Conservation (phyloP, 1,140 invertebrate genomes). For the Maniola jurtina region DNA sequence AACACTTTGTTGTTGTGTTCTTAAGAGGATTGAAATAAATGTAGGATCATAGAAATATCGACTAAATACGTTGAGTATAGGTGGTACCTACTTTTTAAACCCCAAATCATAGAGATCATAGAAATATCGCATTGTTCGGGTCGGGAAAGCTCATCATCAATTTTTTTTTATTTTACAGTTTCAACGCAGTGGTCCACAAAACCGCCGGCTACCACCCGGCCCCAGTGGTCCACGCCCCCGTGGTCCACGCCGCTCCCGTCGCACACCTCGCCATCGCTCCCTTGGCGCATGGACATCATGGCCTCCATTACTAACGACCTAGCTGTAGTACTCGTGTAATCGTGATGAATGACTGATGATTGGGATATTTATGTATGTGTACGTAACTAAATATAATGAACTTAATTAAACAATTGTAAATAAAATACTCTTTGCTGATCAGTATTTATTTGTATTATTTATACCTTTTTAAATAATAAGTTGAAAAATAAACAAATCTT, state of each 20-base stretch:
- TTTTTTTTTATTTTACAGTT: slow-evolving; percentile 53
- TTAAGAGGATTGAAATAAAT: too few relatives aligned
- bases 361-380: slow-evolving; percentile 76
- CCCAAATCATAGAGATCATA: too few relatives aligned
- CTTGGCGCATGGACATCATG: slow-evolving; percentile 65
- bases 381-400: slow-evolving; percentile 56
- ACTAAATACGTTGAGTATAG: too few relatives aligned
- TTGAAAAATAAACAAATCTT: too few relatives aligned
- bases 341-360: slow-evolving; percentile 66
- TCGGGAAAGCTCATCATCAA: background rate
- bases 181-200: slow-evolving; percentile 78
- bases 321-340: slow-evolving; percentile 49
- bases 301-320: slow-evolving; percentile 63
- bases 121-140: background rate
- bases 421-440: slow-evolving; percentile 72
- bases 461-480: background rate
- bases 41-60: too few relatives aligned
- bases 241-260: slow-evolving; percentile 45
- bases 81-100: too few relatives aligned
- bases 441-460: slow-evolving; percentile 40
- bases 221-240: slow-evolving; percentile 54
- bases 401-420: slow-evolving; percentile 70
- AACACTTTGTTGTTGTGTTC: too few relatives aligned
- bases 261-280: slow-evolving; percentile 40
- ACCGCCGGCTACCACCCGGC: slow-evolving; percentile 72